Conservation (phyloP, 2,113 vertebrate genomes). For the Silurus asotus region DNA sequence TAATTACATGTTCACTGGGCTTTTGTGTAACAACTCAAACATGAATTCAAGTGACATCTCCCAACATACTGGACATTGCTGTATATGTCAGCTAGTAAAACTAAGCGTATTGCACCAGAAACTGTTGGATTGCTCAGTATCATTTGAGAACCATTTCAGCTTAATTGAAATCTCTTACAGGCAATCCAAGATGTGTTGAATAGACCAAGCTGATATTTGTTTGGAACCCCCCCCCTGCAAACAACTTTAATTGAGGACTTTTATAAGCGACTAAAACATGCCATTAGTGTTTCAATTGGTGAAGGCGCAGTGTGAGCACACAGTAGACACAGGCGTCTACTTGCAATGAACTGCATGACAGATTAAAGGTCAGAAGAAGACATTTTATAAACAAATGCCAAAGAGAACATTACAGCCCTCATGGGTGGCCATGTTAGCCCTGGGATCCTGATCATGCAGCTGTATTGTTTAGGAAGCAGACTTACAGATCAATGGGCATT, state of each 20-base stretch:
- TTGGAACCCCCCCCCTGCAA: slow-evolving; percentile 13
- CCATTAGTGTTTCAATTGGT: slow-evolving; percentile 22
- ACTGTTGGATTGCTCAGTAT: slow-evolving; percentile 11
- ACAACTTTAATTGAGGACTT: slow-evolving; percentile 29
- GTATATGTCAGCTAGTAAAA: background rate
- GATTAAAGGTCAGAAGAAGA: slow-evolving; percentile 50
- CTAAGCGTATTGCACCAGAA: background rate
- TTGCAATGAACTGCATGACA: slow-evolving; percentile 37
- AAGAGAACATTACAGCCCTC: slow-evolving; percentile 27
- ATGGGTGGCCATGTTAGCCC: slow-evolving; percentile 16
- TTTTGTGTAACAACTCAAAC: slow-evolving; percentile 63
- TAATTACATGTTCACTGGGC: slow-evolving; percentile 26
- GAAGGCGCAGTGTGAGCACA: background rate
- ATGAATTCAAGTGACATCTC: slow-evolving; percentile 57
- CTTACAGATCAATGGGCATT: slow-evolving; percentile 29
- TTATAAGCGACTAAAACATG: slow-evolving; percentile 22
- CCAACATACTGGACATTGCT: slow-evolving; percentile 27
- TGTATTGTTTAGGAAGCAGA: slow-evolving; percentile 16
- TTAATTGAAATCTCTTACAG: slow-evolving; percentile 15
- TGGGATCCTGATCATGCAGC: slow-evolving; percentile 2
- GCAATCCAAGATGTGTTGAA: background rate
- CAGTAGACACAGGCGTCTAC: background rate
- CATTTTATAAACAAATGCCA: slow-evolving; percentile 55
- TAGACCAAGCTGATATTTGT: slow-evolving; percentile 17
- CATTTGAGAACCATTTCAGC: slow-evolving; percentile 14